phyloP scores from a whole-genome alignment of 2,113 vertebrate genomes.

The Ammospiza nelsoni region DNA sequence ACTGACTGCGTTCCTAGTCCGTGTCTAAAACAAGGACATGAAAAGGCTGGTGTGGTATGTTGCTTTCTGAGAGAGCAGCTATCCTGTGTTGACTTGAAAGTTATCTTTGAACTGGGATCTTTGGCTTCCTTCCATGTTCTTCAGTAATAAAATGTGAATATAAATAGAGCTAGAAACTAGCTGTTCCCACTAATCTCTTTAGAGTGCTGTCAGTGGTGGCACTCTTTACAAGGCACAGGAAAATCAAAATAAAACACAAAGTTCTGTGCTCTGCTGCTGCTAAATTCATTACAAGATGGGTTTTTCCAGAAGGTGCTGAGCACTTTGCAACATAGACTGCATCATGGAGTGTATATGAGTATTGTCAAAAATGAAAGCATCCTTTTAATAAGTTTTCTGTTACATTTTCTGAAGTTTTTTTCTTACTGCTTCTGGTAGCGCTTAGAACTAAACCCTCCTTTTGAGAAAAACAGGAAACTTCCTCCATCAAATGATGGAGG shows the following conservation, averaged over 20 bases:
- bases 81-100: constrained; percentile 38
- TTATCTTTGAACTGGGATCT: constrained; percentile 54
- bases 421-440: neutral
- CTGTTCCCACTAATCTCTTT: neutral
- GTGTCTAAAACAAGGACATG: constrained; percentile 54
- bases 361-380: neutral
- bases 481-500: neutral
- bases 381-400: neutral
- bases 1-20: constrained; percentile 6
- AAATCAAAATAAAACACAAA: neutral
- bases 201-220: neutral
- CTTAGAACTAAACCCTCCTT: neutral
- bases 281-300: neutral
- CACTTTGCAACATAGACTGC: neutral
- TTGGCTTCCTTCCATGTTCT: constrained; percentile 65
- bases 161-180: constrained; percentile 59
- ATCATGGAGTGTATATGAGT: neutral
- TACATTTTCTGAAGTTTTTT: neutral
- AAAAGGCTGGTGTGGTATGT: constrained; percentile 43
- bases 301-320: neutral
- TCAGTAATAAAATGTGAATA: constrained; percentile 55
- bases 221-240: neutral
- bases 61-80: constrained; percentile 49
- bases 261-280: neutral
- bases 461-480: neutral